Conservation (phyloP, 2,888 invertebrate genomes). For the Cephus runcator region DNA sequence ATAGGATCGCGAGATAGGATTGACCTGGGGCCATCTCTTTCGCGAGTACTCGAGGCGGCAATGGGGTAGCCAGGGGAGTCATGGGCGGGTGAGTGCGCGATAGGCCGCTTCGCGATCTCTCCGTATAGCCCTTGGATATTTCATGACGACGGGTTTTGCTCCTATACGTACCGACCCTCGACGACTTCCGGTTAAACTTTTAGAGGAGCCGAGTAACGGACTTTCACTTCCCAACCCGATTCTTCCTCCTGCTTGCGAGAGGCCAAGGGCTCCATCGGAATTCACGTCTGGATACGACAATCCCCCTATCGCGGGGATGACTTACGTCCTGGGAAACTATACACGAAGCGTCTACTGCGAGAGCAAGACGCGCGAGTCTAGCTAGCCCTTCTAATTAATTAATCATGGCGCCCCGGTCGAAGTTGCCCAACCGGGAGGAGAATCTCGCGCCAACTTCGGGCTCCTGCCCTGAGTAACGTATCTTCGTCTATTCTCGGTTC, state of each 20-base stretch:
- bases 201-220: no score
- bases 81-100: conserved; percentile 26
- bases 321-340: no score
- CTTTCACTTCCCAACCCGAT: no score
- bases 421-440: conserved; percentile 57
- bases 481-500: conserved; percentile 61
- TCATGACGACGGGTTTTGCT: background rate
- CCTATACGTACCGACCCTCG: no score
- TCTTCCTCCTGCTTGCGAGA: no score
- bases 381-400: conserved; percentile 64
- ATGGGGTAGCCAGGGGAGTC: conserved; percentile 24
- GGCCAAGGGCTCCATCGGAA: no score
- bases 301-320: no score
- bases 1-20: conserved; percentile 61
- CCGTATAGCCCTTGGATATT: conserved; percentile 4
- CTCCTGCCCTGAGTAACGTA: conserved; percentile 58
- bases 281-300: no score
- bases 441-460: conserved; percentile 34
- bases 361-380: conserved; percentile 27
- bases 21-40: conserved; percentile 46
- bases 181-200: no score
- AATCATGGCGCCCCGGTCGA: conserved; percentile 60
- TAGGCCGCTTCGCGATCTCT: conserved; percentile 15
- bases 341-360: no score
- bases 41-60: conserved; percentile 5